Evolutionary conservation across 2,797 vertebrate species (phyloP), one percentile per base, ranked within the genome.

Genomic region (Enteromius argenteus): DNA sequence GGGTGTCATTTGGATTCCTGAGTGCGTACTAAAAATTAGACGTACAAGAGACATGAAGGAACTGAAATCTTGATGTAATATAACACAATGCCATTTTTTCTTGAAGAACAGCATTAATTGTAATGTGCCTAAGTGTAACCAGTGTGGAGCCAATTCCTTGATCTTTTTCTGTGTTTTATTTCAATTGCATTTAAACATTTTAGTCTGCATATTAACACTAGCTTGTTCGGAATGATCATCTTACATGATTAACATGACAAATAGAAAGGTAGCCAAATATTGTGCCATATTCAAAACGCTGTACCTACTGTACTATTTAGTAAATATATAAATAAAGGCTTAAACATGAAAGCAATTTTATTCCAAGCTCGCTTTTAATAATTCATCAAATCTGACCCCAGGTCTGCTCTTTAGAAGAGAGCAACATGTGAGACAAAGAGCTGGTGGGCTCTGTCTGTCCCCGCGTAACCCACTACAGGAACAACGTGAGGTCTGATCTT

Each of bases 311-410:
- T 32, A 85, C 69, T 80, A n/a, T 53, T 56, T 66, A 80, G 77
- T 27, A 82, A 35, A 62, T 85, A 73, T 84, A 2, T 73, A 85
- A 88, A 92, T 85, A 92, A 91, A 91, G 84, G 86, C 81, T 87
- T 72, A 84, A 83, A 85, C 89, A 91, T 90, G 74, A 91, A 85
- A 85, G 85, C 83, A 23, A 39, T 83, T 84, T 86, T 86, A 89
- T 88, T 87, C 84, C 44, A 39, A 78, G 88, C 78, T 67, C 64
- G 81, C 58, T 84, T 89, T 93, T 87, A 88, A 91, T 92, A 86
- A 85, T 93, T 87, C 67, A 90, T 93, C 88, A 86, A 46, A 89
- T 74, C 73, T 86, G 89, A 86, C 87, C 88, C 84, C 84, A 64
- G 80, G 69, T 35, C 85, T 90, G 91, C 84, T 89, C 90, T 92